Evolutionary conservation across 2,888 invertebrate genomes (phyloP).

Genomic region (Rhabditoides inermis): DNA sequence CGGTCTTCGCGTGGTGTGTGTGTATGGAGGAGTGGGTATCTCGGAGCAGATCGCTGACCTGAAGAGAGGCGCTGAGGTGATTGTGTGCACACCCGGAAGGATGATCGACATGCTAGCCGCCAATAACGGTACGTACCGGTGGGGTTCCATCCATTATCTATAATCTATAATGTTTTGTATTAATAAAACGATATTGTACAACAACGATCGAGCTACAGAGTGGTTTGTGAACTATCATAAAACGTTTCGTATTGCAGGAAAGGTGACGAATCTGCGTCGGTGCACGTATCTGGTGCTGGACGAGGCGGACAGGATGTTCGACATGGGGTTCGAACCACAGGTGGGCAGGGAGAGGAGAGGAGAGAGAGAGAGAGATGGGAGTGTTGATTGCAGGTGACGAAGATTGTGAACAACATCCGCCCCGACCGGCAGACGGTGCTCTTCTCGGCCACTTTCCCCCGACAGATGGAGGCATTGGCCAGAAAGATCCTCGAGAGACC

Average conservation of each 20-base stretch:
- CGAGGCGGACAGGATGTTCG: constrained; percentile 99
- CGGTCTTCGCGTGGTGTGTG: constrained; percentile 80
- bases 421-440: constrained; percentile 88
- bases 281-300: constrained; percentile 95
- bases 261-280: constrained; percentile 90
- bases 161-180: background rate
- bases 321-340: constrained; percentile 94
- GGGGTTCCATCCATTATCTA: background rate
- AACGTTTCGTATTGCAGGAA: constrained; percentile 54
- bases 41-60: constrained; percentile 90
- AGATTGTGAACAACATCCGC: constrained; percentile 84
- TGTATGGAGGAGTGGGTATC: constrained; percentile 95
- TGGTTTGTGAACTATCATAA: background rate
- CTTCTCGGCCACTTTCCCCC: constrained; percentile 96
- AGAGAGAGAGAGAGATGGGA: background rate
- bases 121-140: constrained; percentile 67
- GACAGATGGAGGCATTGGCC: constrained; percentile 97
- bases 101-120: constrained; percentile 99
- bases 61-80: constrained; percentile 91
- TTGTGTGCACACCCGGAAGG: constrained; percentile 95
- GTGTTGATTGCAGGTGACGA: constrained; percentile 67
- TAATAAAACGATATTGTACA: background rate
- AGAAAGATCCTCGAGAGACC: constrained; percentile 84
- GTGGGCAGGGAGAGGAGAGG: constrained; percentile 52
- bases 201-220: background rate